These are phyloP conservation scores for Cololabis saira DNA, from an alignment of 2,113 vertebrate species.

Conservation along the genomic window DNA sequence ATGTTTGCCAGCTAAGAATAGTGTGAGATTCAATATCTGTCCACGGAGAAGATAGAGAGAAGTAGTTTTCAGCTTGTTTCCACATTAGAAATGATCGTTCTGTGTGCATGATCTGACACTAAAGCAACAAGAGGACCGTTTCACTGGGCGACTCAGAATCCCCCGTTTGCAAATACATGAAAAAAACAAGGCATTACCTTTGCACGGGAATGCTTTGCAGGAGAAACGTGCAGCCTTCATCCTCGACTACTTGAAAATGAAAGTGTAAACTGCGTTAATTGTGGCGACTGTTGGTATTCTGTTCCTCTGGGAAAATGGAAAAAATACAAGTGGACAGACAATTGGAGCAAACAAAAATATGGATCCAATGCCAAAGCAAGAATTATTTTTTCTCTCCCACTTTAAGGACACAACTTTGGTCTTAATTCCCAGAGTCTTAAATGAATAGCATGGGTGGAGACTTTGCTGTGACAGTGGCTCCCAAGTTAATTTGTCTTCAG, in stretches of 20 bases:
- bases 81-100: background rate
- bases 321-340: constrained; percentile 26
- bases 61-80: constrained; percentile 10
- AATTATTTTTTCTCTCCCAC: constrained; percentile 12
- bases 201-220: constrained; percentile 5
- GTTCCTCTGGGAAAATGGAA: constrained; percentile 20
- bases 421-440: constrained; percentile 53
- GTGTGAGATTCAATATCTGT: constrained; percentile 7
- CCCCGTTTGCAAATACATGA: constrained; percentile 7
- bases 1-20: constrained; percentile 24
- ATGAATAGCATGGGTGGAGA: constrained; percentile 41
- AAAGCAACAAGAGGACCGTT: constrained; percentile 17
- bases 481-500: constrained; percentile 73
- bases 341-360: constrained; percentile 43
- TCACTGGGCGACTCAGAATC: constrained; percentile 25
- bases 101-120: too few species aligned
- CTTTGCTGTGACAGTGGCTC: constrained; percentile 71
- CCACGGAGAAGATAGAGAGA: background rate
- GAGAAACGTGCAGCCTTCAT: constrained; percentile 43
- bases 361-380: constrained; percentile 16
- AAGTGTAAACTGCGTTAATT: constrained; percentile 19
- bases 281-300: constrained; percentile 35
- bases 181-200: constrained; percentile 21
- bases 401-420: constrained; percentile 54
- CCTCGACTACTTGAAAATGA: constrained; percentile 27